phyloP scores from a whole-genome alignment of 2,113 vertebrate species.

The Sciurus niger region DNA sequence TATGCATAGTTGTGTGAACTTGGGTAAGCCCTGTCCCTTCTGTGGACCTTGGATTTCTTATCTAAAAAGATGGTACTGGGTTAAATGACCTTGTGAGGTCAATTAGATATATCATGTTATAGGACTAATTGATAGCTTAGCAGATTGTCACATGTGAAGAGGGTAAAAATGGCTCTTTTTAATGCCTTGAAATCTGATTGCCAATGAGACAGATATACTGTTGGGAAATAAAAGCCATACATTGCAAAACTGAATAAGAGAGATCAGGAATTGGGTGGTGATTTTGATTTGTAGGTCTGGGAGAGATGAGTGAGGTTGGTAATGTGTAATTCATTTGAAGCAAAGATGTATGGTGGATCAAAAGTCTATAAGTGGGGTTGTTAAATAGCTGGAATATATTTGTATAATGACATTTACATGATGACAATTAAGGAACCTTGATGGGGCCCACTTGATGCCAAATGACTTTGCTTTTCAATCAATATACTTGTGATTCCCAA shows the following conservation, averaged over 20 bases:
- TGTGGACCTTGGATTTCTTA: conserved; percentile 29
- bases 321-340: conserved; percentile 26
- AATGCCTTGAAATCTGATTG: background rate
- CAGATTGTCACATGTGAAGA: conserved; percentile 28
- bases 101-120: conserved; percentile 33
- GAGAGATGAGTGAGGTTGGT: background rate
- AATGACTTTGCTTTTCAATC: background rate
- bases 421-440: conserved; percentile 8
- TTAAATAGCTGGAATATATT: conserved; percentile 1
- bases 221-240: conserved; percentile 40
- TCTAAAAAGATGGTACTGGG: conserved; percentile 41
- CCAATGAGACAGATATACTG: conserved; percentile 1
- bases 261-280: conserved; percentile 11
- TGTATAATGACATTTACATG: conserved; percentile 25
- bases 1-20: conserved; percentile 26
- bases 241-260: conserved; percentile 14
- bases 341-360: conserved; percentile 10
- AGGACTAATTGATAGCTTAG: conserved; percentile 51
- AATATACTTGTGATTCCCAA: background rate
- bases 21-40: background rate
- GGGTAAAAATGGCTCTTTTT: conserved; percentile 27
- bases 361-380: background rate
- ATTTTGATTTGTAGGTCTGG: background rate
- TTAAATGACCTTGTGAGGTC: conserved; percentile 56
- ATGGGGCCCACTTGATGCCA: background rate